A percentile compares a stretch with the other conserved stretches of the same genome.
These are phyloP conservation scores for Calonectris borealis DNA, from an alignment of 2,113 vertebrate species.

Conservation along the genomic window DNA sequence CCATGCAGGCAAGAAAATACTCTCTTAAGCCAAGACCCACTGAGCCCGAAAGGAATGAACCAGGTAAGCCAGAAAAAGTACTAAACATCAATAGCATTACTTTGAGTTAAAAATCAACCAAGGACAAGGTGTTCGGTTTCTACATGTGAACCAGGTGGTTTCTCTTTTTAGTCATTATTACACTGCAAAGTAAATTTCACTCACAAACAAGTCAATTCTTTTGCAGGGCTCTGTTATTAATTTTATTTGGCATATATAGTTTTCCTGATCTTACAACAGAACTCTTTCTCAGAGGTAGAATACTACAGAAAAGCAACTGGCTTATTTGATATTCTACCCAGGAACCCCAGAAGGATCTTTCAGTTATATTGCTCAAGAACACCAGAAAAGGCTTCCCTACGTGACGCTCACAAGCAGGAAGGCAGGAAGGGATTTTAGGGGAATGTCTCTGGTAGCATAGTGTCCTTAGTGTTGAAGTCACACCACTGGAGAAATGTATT, in stretches of 20 bases:
- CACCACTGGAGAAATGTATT: background rate
- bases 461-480: background rate
- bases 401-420: background rate
- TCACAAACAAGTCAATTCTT: background rate
- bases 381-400: background rate
- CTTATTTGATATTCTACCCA: background rate
- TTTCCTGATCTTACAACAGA: background rate
- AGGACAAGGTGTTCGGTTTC: background rate
- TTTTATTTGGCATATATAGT: background rate
- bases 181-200: background rate
- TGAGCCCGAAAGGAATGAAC: background rate
- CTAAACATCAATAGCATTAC: background rate
- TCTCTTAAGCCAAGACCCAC: background rate
- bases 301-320: background rate
- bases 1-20: background rate
- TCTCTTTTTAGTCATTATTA: background rate
- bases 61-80: background rate
- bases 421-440: background rate
- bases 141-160: background rate
- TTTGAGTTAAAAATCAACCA: background rate
- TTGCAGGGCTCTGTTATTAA: background rate
- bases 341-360: background rate
- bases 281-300: background rate
- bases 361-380: background rate
- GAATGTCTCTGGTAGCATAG: background rate